A percentile compares a stretch with the other conserved stretches of the same genome.
Conservation (phyloP, 2,888 invertebrate species). For the Clostera curtula region DNA sequence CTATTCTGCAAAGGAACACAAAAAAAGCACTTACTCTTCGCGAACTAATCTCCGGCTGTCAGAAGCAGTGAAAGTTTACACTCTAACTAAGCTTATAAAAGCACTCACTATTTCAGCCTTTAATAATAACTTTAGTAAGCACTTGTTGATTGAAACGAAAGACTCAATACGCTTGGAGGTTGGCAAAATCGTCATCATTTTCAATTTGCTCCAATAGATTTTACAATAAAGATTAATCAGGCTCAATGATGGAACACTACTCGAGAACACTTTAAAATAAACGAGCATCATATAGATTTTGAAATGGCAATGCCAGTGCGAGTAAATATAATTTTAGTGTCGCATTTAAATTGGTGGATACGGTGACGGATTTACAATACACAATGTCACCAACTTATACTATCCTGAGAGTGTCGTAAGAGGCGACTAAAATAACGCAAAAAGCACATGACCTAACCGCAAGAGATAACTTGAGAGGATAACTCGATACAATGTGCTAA, state of each 20-base stretch:
- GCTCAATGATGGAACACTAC: conserved; percentile 18
- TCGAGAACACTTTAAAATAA: conserved; percentile 15
- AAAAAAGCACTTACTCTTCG: conserved; percentile 50
- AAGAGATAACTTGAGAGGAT: too few species aligned
- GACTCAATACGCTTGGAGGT: conserved; percentile 5
- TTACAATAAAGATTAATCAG: conserved; percentile 32
- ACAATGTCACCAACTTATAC: too few species aligned
- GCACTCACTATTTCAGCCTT: conserved; percentile 15
- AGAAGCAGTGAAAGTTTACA: conserved; percentile 59
- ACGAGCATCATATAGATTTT: conserved; percentile 8
- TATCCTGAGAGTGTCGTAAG: too few species aligned
- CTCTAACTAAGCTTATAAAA: conserved; percentile 22
- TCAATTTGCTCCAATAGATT: conserved; percentile 35
- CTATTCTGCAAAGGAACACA: conserved; percentile 46
- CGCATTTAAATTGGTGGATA: too few species aligned
- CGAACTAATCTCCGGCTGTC: conserved; percentile 37
- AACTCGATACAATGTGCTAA: too few species aligned
- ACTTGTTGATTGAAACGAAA: conserved; percentile 5
- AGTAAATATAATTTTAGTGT: not conserved
- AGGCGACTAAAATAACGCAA: too few species aligned
- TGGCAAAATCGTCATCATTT: conserved; percentile 16
- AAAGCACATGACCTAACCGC: too few species aligned
- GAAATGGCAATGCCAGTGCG: not conserved
- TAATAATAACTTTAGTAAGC: conserved; percentile 14
- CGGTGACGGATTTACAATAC: too few species aligned